phyloP scores from a whole-genome alignment of 2,888 invertebrate genomes.

The Cecidostiba fungosa region DNA sequence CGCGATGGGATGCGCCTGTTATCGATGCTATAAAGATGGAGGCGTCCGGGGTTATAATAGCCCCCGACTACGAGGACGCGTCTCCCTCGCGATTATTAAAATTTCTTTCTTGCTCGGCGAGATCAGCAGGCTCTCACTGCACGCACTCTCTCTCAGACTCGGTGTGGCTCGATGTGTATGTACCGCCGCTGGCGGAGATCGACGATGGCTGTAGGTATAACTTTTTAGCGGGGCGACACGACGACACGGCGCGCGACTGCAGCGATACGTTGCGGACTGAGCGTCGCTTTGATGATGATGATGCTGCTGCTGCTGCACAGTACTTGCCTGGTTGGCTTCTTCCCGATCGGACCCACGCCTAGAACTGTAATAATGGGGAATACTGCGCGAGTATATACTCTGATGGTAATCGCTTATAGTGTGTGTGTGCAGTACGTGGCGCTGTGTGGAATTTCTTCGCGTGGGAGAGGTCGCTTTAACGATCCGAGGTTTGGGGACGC shows the following conservation, averaged over 20 bases:
- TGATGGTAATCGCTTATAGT: constrained; percentile 29
- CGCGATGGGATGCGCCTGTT: not conserved
- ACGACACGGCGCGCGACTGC: constrained; percentile 35
- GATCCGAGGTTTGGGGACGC: constrained; percentile 34
- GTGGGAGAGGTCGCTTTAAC: not conserved
- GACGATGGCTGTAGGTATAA: not conserved
- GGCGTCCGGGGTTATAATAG: constrained; percentile 18
- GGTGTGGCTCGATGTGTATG: constrained; percentile 17
- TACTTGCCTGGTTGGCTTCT: not conserved
- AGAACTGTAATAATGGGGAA: not conserved
- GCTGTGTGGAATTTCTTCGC: not conserved
- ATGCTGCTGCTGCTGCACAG: not conserved
- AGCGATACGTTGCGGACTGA: constrained; percentile 32
- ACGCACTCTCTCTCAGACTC: not conserved
- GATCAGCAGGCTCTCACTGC: not conserved
- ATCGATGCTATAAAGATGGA: constrained; percentile 31
- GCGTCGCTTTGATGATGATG: constrained; percentile 9
- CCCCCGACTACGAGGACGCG: not conserved
- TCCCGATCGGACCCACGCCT: constrained; percentile 39
- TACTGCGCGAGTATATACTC: constrained; percentile 17
- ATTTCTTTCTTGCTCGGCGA: not conserved
- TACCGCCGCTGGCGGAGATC: constrained; percentile 13
- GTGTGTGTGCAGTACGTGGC: too few relatives aligned
- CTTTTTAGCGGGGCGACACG: constrained; percentile 11
- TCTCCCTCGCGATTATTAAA: not conserved